A percentile compares a stretch with the other conserved stretches of the same genome.
These are phyloP conservation scores for Zaprionus taronus DNA, from an alignment of 1,140 invertebrate species.

Conservation along the genomic window DNA sequence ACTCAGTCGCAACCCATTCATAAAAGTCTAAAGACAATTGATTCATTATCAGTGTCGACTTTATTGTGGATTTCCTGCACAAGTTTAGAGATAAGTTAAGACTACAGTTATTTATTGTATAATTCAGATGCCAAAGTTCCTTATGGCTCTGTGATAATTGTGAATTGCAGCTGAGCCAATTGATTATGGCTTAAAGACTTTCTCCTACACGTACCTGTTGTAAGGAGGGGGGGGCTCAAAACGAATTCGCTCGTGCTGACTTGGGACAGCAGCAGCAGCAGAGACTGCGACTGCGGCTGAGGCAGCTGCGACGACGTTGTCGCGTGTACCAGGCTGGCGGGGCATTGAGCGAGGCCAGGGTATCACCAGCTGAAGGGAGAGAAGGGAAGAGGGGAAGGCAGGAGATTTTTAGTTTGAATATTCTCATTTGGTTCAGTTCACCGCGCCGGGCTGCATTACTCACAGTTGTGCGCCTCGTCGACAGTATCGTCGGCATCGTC, in stretches of 20 bases:
- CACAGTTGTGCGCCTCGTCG: conserved; percentile 47
- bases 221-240: conserved; percentile 9
- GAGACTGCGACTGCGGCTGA: conserved; percentile 63
- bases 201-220: conserved; percentile 35
- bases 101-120: conserved; percentile 27
- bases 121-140: conserved; percentile 1
- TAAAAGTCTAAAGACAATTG: background rate
- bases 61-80: conserved; percentile 46
- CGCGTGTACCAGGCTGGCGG: conserved; percentile 61
- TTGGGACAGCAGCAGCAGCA: conserved; percentile 55
- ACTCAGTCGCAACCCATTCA: conserved; percentile 5
- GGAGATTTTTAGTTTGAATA: conserved; percentile 13
- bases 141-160: background rate
- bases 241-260: conserved; percentile 37
- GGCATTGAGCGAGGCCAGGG: conserved; percentile 49
- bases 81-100: conserved; percentile 37
- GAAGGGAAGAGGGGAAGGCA: background rate
- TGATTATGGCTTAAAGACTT: background rate
- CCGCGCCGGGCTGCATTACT: conserved; percentile 10
- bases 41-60: conserved; percentile 22
- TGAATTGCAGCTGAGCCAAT: background rate
- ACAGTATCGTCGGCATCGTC: conserved; percentile 84
- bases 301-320: conserved; percentile 64
- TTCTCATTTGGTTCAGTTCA: background rate
- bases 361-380: conserved; percentile 41